Base-by-base conservation (phyloP, 2,888 invertebrate genomes). In the Melitaea athalia region DNA sequence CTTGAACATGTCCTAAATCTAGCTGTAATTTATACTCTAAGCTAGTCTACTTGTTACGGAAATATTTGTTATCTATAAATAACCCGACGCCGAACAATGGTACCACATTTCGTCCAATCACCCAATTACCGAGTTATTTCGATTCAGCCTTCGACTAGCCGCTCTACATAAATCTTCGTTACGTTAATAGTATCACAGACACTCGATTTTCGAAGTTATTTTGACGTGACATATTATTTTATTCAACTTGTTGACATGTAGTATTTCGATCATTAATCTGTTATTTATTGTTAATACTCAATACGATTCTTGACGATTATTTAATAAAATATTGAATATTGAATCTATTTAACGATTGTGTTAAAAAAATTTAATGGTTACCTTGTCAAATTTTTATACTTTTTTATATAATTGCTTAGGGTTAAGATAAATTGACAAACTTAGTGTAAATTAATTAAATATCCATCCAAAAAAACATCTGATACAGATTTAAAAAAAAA, bases 91-190 rank as follows among this genome's bases (percentile, higher is more conserved):
- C 47, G 59, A 55, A 71, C 71, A 69, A 69, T 69, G 53, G 70
- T 68, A 62, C 55, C 67, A 68, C 67, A 70, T 71, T 72, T 50
- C 42, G 67, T 63, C 67, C 67, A 71, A 74, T 75, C 72, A 71
- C 72, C 72, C 71, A 68, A 75, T 73, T 73, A 75, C 70, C 59
- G 70, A 47, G 38, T 64, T 64, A 67, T 65, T 68, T 63, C 68
- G 53, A 55, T 67, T 70, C 72, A 55, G 53, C 67, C 65, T 63
- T 67, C 72, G 65, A 69, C 68, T 74, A 70, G 69, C 71, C 69
- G 74, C 74, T 67, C 71, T 67, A 76, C 76, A 85, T 87, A 87
- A 87, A 88, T 88, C 86, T 85, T 83, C 82, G 83, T 87, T 82
- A 86, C 75, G 63, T 72, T 55, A 65, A 53, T 62, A 60, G 64